A percentile compares a stretch with the other conserved stretches of the same genome.
These are phyloP conservation scores for Drymodes brunneopygia DNA, from an alignment of 2,113 vertebrate species.

Conservation along the genomic window DNA sequence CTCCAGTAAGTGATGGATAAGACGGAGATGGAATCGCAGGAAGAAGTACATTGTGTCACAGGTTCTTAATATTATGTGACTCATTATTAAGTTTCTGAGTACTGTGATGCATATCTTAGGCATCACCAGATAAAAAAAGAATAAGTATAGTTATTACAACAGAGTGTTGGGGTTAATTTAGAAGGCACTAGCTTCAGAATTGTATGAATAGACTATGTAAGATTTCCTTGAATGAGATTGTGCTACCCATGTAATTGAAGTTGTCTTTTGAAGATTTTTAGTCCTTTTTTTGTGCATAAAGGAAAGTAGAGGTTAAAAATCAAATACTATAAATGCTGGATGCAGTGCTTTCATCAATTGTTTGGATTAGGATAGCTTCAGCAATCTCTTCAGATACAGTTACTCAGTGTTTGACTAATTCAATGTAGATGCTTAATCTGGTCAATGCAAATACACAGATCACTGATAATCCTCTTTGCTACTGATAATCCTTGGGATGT, in stretches of 20 bases:
- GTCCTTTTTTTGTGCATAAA: not conserved
- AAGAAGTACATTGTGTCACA: not conserved
- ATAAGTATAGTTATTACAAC: not conserved
- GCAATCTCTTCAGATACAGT: constrained; percentile 59
- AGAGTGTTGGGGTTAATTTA: not conserved
- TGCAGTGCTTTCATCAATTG: constrained; percentile 21
- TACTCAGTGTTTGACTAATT: constrained; percentile 51
- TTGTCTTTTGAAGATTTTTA: not conserved
- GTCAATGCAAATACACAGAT: constrained; percentile 62
- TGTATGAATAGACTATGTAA: not conserved
- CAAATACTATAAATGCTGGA: not conserved
- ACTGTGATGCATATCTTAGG: not conserved
- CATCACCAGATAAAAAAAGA: not conserved
- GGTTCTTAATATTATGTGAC: not conserved
- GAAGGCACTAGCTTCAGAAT: not conserved
- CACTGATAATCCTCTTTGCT: constrained; percentile 59
- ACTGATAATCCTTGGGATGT: constrained; percentile 29
- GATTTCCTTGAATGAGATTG: not conserved
- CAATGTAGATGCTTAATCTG: constrained; percentile 52
- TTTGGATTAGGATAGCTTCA: constrained; percentile 50
- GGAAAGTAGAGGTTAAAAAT: constrained; percentile 32
- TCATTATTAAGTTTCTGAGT: not conserved
- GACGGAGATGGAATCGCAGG: not conserved
- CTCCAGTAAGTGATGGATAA: not conserved
- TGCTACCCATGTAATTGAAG: not conserved